Conservation (phyloP, 2,113 vertebrate species). For the Argyrosomus japonicus region DNA sequence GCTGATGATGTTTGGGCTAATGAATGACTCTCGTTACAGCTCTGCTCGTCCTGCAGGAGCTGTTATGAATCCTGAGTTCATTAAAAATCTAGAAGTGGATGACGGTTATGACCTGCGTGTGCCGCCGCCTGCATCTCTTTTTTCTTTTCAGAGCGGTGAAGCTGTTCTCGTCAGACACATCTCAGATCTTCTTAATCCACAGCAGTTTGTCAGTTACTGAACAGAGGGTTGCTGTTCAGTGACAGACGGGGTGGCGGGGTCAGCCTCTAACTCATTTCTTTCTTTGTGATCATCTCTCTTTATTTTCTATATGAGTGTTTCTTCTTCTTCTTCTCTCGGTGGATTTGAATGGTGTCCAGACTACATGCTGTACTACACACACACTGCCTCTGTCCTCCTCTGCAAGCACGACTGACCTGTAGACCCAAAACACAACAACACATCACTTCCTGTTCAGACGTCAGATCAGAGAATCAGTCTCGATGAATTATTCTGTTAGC, state of each 20-base stretch:
- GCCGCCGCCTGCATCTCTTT: background rate
- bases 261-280: slow-evolving; percentile 42
- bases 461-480: background rate
- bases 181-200: background rate
- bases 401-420: slow-evolving; percentile 72
- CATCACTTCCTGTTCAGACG: slow-evolving; percentile 1
- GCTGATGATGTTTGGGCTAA: background rate
- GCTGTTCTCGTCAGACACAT: background rate
- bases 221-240: background rate
- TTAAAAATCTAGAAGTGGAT: background rate
- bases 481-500: too few relatives aligned
- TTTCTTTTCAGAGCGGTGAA: background rate
- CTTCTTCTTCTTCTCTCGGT: slow-evolving; percentile 51
- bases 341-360: slow-evolving; percentile 75
- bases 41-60: background rate
- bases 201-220: background rate
- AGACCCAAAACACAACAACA: slow-evolving; percentile 7
- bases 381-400: slow-evolving; percentile 76
- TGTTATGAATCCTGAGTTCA: background rate
- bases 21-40: background rate
- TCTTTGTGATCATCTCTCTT: slow-evolving; percentile 70
- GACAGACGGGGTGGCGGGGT: background rate
- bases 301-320: slow-evolving; percentile 72
- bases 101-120: background rate
- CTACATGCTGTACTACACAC: slow-evolving; percentile 65